Evolutionary conservation across 92 coral and sea anemone species (phyloP), one percentile per base, ranked within the genome.

Genomic region (Parazoanthus swiftii): DNA sequence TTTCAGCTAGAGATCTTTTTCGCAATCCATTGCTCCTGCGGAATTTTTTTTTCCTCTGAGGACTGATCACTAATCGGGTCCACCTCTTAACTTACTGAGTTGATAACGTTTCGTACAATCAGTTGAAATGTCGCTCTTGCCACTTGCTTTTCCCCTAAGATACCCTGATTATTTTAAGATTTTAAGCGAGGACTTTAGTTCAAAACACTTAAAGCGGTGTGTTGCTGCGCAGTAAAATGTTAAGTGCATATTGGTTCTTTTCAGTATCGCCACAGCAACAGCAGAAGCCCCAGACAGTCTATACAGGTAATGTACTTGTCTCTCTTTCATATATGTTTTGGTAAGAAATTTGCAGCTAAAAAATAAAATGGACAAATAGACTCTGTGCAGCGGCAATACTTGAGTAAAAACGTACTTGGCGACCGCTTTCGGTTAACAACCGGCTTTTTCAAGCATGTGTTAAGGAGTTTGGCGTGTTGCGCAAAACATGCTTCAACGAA

Each of bases 241-340:
- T 80, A 26, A 8, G 33, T 21, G 44, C 20, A 6, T 77, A 4
- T 46, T 80, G 68, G 15, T 80, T 80, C 29, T 26, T 54, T 54
- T 33, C 46, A 84, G 87, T 84, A 68, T 84, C 87, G 35, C 87
- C 87, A 46, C 87, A 84, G 48, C 54, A 51, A 29, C 33, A 73
- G 16, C 79, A 84, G 78, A 84, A 84, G 54, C 87, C 87, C 38
- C 87, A 84, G 65, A 84, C 79, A 71, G 35, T 84, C 11, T 84
- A 84, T 29, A 71, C 87, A 84, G 87, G 87, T 84, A 84, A 84
- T 44, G 37, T 14, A 15, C 29, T 51, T 39, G 42, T 25, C 3
- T 0, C 70, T 63, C 8, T 63, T 63, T 48, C 8, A 48, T 48
- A 48, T 48, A 48, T 48, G 51, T 48, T 48, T 48, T 8, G 51